Percentiles rank a stretch among this genome's conserved stretches.
phyloP scores from a whole-genome alignment of 2,113 vertebrate species.

The Sardina pilchardus region DNA sequence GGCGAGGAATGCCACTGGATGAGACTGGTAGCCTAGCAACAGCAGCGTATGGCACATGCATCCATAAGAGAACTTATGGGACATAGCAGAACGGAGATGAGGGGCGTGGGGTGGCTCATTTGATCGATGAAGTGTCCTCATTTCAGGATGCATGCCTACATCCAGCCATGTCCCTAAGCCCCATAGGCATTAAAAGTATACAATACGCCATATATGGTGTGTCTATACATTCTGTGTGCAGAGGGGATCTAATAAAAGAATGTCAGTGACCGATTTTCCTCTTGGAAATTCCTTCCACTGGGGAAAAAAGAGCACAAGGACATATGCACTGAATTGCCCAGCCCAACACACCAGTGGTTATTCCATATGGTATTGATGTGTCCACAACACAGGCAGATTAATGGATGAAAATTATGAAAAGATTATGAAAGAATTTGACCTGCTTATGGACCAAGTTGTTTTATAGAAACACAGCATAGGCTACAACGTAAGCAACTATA shows the following conservation, averaged over 20 bases:
- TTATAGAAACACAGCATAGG: no score
- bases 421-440: no score
- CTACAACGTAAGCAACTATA: no score
- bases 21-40: slow-evolving; percentile 64
- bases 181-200: background rate
- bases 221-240: background rate
- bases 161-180: background rate
- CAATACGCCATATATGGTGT: no score
- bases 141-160: background rate
- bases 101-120: background rate
- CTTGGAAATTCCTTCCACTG: background rate
- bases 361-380: background rate
- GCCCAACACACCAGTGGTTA: background rate
- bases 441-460: no score
- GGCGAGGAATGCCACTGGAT: slow-evolving; percentile 29
- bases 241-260: background rate
- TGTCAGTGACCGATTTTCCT: background rate
- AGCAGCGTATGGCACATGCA: slow-evolving; percentile 56
- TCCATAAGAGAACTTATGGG: slow-evolving; percentile 46
- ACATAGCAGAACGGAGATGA: slow-evolving; percentile 38
- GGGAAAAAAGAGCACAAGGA: background rate
- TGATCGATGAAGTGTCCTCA: slow-evolving; percentile 6
- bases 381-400: background rate
- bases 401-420: no score
- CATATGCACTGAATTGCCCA: background rate